Evolutionary conservation across 1,140 invertebrate species (phyloP), one percentile per base, ranked within the genome.

Genomic region (Hyles euphorbiae): DNA sequence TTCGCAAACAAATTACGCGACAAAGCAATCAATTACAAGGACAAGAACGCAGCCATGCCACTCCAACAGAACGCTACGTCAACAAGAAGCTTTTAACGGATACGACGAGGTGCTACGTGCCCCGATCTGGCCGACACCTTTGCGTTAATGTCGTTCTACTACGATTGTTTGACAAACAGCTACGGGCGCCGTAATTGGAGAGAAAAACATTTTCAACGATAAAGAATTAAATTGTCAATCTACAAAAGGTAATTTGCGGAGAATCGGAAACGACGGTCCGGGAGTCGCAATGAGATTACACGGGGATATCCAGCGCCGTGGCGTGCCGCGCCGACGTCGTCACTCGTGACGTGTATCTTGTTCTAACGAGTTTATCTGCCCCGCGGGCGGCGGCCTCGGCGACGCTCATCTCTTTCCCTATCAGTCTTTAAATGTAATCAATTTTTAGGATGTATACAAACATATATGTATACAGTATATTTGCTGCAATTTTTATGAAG

Each of bases 21-120:
- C 85, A 87, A 87, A 88, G 83, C 86, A 88, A 88, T 88, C 85
- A 88, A 88, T 87, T 88, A 85, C 74, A 82, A 85, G 76, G 77
- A 81, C 81, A 82, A 78, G 79, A 83, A 75, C 78, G 76, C 72
- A 79, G 82, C 43, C 51, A 72, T 62, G 72, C 70, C 82, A 76
- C 82, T 85, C 65, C 70, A 88, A 81, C 81, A 71, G 81, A 87
- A 85, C 77, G 85, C 74, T 87, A 64, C 76, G 85, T 88, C 85
- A 88, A 88, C 81, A 88, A 85, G 73, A 83, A 84, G 76, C 85
- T 88, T 88, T 88, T 88, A 88, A 78, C 68, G 82, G 67, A 72
- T 64, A 58, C 74, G 68, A 58, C 55, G 75, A 74, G 70, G 74
- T 72, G 78, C 70, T 76, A 72, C 74, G 74, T 71, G 71, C 67